Evolutionary conservation across 2,113 vertebrate genomes (phyloP).

Genomic region (mouse (Mus musculus)): GRCm39 chr2:67481501-67482000

Average conservation of each 20-base stretch:
- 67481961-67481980: not conserved
- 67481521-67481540: too few relatives aligned
- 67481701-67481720: not conserved
- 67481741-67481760: not conserved
- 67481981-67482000: not conserved
- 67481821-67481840: not conserved
- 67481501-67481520: too few relatives aligned
- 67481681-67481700: too few relatives aligned
- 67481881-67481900: not conserved
- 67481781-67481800: not conserved
- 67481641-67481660: too few relatives aligned
- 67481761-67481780: not conserved
- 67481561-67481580: too few relatives aligned
- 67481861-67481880: not conserved
- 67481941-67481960: not conserved
- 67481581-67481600: too few relatives aligned
- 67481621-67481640: too few relatives aligned
- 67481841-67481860: not conserved
- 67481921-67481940: not conserved
- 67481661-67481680: too few relatives aligned
- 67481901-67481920: constrained; percentile 7
- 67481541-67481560: too few relatives aligned
- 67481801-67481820: not conserved
- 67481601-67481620: too few relatives aligned
- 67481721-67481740: not conserved